Evolutionary conservation across 2,888 invertebrate genomes (phyloP).

Genomic region (Euclidia mi): DNA sequence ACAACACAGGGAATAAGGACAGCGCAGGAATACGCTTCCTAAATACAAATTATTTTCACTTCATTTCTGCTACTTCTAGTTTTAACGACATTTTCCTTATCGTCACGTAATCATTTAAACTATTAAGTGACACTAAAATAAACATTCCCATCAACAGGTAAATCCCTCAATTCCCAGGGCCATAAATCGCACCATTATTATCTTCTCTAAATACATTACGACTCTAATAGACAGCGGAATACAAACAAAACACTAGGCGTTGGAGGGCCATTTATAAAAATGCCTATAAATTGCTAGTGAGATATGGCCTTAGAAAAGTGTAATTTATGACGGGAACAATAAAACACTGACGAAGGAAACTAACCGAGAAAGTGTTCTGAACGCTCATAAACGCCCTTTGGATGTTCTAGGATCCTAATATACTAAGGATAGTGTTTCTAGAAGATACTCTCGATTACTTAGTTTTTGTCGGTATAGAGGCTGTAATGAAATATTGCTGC

Average conservation of each 20-base stretch:
- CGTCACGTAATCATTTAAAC: too few relatives aligned
- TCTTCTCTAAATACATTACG: background rate
- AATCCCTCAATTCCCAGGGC: too few relatives aligned
- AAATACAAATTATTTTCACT: too few relatives aligned
- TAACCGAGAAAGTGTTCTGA: constrained; percentile 16
- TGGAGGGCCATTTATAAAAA: constrained; percentile 36
- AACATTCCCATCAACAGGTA: too few relatives aligned
- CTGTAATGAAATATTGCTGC: too few relatives aligned
- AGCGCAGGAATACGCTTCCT: too few relatives aligned
- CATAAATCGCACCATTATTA: too few relatives aligned
- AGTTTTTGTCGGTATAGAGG: background rate
- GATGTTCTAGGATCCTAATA: background rate
- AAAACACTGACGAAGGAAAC: constrained; percentile 35
- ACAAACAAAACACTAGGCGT: constrained; percentile 2
- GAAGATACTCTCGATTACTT: background rate
- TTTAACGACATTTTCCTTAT: too few relatives aligned
- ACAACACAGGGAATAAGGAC: too few relatives aligned
- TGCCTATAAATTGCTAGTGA: constrained; percentile 34
- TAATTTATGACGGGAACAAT: constrained; percentile 48
- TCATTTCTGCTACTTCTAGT: too few relatives aligned
- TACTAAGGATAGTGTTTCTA: background rate
- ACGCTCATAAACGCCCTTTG: constrained; percentile 10
- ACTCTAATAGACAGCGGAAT: constrained; percentile 10
- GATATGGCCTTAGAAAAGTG: constrained; percentile 18
- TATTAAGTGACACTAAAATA: too few relatives aligned